Evolutionary conservation across 2,797 vertebrate genomes (phyloP), one percentile per base, ranked within the genome.

Genomic region (Benthosema pterotum): DNA sequence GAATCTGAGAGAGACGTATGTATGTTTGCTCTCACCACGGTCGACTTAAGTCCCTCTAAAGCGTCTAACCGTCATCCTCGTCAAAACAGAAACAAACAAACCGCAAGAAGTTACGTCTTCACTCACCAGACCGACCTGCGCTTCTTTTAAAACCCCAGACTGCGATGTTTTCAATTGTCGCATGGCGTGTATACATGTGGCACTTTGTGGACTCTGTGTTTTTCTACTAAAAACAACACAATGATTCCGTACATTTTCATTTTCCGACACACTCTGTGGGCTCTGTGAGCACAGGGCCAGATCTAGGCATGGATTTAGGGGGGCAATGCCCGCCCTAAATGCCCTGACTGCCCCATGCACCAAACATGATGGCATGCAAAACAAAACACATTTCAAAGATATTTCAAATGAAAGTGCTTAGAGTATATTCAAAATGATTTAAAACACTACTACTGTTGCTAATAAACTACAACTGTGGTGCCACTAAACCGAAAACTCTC

Each of bases 11-110:
- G 72, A 65, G 61, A 48, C 79, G 67, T 85, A 85, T 75, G 69
- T 51, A 48, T 80, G 67, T 85, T 87, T 75, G 69, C 52, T 71
- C 63, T 72, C 59, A 69, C 66, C 60, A 60, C 60, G 77, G 74
- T 63, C 73, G 79, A 73, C 66, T 45, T 53, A 57, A 47, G 52
- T 67, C 65, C 7, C 42, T 73, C 67, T 63, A 55, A 78, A 75
- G 70, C 78, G 64, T 69, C 58, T 74, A n/a, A 61, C 59, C 48
- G 5, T 64, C 47, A 11, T 57, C 62, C 75, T 69, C 57, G 52
- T 16, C 2, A 76, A 70, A 52, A 57, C 7, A 63, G 46, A 61
- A n/a, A n/a, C n/a, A n/a, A n/a, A 43, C 64, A 57, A 62, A 19
- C 15, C 5, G 18, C 49, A 48, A n/a, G n/a, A n/a, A n/a, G 50